Conservation (phyloP, 92 coral and sea anemone genomes). For the Pocillopora meandrina region DNA sequence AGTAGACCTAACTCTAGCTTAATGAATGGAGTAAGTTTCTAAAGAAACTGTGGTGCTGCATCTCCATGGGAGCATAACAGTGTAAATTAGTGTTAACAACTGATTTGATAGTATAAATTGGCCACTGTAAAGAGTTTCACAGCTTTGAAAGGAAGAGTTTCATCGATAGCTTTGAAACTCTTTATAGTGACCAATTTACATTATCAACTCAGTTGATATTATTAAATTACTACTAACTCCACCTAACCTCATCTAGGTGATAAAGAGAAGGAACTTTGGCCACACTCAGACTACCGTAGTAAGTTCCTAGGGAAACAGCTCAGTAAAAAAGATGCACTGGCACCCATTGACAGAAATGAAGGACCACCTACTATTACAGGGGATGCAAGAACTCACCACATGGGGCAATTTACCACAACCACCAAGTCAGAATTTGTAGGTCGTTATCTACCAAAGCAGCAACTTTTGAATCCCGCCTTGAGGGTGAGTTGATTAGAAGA, state of each 20-base stretch:
- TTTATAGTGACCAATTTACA: not conserved
- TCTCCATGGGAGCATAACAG: too few species aligned
- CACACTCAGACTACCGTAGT: constrained; percentile 91
- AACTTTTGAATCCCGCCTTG: constrained; percentile 65
- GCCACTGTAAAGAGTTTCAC: too few species aligned
- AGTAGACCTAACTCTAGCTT: too few species aligned
- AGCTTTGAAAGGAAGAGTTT: too few species aligned
- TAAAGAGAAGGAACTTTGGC: constrained; percentile 88
- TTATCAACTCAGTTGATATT: too few species aligned
- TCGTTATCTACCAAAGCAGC: constrained; percentile 66
- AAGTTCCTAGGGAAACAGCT: constrained; percentile 79
- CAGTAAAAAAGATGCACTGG: constrained; percentile 50
- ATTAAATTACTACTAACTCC: not conserved
- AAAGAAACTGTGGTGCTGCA: too few species aligned
- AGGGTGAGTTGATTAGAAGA: constrained; percentile 49
- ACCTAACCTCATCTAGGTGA: constrained; percentile 62
- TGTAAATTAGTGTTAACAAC: too few species aligned
- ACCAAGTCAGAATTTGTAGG: constrained; percentile 82
- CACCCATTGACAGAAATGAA: constrained; percentile 50
- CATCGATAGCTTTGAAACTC: too few species aligned
- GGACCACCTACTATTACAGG: constrained; percentile 90
- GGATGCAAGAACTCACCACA: constrained; percentile 78
- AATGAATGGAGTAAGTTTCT: too few species aligned
- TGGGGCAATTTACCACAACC: constrained; percentile 88
- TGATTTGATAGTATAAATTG: too few species aligned